Conservation (phyloP, 2,113 vertebrate genomes). For the Sylvilagus bachmani region DNA sequence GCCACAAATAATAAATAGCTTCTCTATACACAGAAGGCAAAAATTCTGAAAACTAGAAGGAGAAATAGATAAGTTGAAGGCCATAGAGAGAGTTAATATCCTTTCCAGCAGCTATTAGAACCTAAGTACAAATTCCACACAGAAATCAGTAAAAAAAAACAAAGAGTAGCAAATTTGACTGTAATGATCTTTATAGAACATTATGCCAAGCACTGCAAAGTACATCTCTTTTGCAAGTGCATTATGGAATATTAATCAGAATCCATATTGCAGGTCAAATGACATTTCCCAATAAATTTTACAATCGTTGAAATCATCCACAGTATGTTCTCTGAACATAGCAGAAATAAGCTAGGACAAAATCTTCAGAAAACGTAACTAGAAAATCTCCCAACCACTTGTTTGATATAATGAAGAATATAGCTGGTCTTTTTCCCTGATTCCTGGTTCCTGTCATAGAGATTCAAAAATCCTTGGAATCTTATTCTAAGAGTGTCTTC, state of each 20-base stretch:
- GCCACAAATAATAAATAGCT: background rate
- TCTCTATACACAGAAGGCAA: background rate
- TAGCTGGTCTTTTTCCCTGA: background rate
- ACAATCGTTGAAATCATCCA: constrained; percentile 4
- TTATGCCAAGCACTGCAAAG: background rate
- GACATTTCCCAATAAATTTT: constrained; percentile 22
- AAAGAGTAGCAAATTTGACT: background rate
- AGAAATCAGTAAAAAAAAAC: background rate
- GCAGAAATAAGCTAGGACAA: constrained; percentile 51
- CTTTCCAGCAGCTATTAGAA: background rate
- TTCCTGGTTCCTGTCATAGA: background rate
- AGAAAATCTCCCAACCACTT: background rate
- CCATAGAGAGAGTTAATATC: background rate
- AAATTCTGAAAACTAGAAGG: constrained; percentile 50
- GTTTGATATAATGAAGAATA: background rate
- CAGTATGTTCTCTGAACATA: background rate
- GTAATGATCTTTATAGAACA: background rate
- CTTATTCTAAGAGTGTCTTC: background rate
- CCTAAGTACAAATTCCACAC: background rate
- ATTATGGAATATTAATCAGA: constrained; percentile 20
- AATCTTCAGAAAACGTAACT: constrained; percentile 6
- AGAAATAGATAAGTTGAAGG: background rate
- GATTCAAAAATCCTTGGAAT: background rate
- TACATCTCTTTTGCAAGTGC: background rate
- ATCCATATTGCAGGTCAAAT: background rate